Percentiles rank a stretch among this genome's conserved stretches.
These are phyloP conservation scores for Acleris holmiana DNA, from an alignment of 2,888 invertebrate genomes.

Conservation along the genomic window DNA sequence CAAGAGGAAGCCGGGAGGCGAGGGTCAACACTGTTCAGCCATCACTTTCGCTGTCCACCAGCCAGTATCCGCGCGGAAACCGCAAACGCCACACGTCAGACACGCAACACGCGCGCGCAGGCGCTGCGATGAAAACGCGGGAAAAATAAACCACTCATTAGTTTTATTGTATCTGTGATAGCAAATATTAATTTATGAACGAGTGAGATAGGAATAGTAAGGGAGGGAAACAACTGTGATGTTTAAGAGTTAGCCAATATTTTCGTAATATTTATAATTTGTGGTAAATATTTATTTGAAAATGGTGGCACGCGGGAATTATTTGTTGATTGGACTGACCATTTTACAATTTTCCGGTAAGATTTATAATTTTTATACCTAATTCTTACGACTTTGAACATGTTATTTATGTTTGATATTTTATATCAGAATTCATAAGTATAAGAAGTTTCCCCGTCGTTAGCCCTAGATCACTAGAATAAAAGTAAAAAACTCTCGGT, in stretches of 20 bases:
- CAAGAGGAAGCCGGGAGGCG: slow-evolving; percentile 38
- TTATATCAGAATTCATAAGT: no score
- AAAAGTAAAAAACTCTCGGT: no score
- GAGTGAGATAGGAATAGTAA: slow-evolving; percentile 7
- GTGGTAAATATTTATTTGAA: slow-evolving; percentile 40
- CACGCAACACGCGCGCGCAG: slow-evolving; percentile 35
- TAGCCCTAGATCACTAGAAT: no score
- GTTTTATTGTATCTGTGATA: slow-evolving; percentile 36
- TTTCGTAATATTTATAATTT: slow-evolving; percentile 11
- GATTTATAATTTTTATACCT: slow-evolving; percentile 37
- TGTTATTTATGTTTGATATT: no score
- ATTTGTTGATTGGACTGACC: slow-evolving; percentile 71
- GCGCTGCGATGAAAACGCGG: slow-evolving; percentile 31
- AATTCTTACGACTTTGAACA: no score
- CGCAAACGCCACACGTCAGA: slow-evolving; percentile 59
- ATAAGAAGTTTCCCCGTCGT: no score
- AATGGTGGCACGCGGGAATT: slow-evolving; percentile 68
- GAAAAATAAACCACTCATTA: slow-evolving; percentile 24
- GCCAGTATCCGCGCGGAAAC: slow-evolving; percentile 61
- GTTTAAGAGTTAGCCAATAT: slow-evolving; percentile 4
- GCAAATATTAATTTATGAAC: slow-evolving; percentile 12
- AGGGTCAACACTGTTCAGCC: slow-evolving; percentile 50
- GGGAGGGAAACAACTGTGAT: slow-evolving; percentile 13
- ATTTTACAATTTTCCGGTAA: slow-evolving; percentile 69
- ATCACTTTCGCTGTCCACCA: slow-evolving; percentile 73